These are phyloP conservation scores for Oscheius sp. DNA, from an alignment of 2,888 invertebrate genomes.

Conservation along the genomic window DNA sequence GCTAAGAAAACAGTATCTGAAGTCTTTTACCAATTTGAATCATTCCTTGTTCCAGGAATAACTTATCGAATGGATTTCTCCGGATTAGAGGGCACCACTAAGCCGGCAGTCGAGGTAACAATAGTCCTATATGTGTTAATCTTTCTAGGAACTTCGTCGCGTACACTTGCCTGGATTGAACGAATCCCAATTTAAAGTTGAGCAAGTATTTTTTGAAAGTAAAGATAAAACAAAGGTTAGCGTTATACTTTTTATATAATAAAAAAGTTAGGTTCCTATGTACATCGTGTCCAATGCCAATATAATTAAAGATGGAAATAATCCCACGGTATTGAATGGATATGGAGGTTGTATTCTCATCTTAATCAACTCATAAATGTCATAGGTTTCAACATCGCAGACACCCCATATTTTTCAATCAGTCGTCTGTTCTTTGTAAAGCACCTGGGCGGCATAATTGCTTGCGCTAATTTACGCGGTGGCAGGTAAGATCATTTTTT, in stretches of 20 bases:
- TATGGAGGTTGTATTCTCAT: conserved; percentile 84
- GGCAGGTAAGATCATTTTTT: conserved; percentile 82
- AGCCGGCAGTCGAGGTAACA: too few relatives aligned
- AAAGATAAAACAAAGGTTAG: conserved; percentile 86
- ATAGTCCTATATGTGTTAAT: background rate
- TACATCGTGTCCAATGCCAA: conserved; percentile 81
- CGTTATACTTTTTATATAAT: background rate
- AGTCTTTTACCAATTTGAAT: conserved; percentile 91
- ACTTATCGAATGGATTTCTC: conserved; percentile 88
- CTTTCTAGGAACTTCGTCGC: conserved; percentile 82
- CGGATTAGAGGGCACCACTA: too few relatives aligned
- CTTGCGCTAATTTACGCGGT: conserved; percentile 92
- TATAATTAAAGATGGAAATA: conserved; percentile 48
- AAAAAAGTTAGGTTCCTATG: conserved; percentile 83
- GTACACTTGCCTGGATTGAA: conserved; percentile 88
- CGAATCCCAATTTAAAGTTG: conserved; percentile 83
- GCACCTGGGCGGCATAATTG: conserved; percentile 88
- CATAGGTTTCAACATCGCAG: conserved; percentile 81
- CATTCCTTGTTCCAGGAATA: conserved; percentile 88
- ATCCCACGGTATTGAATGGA: conserved; percentile 89
- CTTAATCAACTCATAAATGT: conserved; percentile 1
- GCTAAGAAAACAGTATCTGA: conserved; percentile 28
- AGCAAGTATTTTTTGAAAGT: conserved; percentile 90
- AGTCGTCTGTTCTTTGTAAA: conserved; percentile 88
- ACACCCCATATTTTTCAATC: conserved; percentile 90